Base-by-base conservation (phyloP, 1,140 invertebrate species). In the Diachasma alloeum region DNA sequence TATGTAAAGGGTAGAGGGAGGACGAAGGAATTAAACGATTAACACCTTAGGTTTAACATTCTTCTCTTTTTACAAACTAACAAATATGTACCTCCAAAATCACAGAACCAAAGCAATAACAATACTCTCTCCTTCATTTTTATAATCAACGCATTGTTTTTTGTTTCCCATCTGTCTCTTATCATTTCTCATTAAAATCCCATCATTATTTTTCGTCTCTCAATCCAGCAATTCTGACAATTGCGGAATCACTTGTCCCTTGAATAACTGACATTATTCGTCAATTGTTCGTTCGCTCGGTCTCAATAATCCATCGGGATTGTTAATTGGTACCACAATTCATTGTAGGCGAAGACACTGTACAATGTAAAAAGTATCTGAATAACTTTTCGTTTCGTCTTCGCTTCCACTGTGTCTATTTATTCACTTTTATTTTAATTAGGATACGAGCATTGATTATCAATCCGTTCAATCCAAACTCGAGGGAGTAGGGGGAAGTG, bases 101-200 rank as follows among this genome's bases (percentile, higher is more conserved):
- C 87, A 88, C 87, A 88, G 86, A 89, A 90, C 86, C 87, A 89
- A 89, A 89, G 84, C 84, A 83, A 87, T 85, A 88, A 88, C 85
- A 87, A 89, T 86, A 84, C 83, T 87, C 85, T 84, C 17, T 69
- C 24, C 42, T 74, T 72, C 36, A 31, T 75, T 56, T 69, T 75
- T 26, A 44, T 44, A 19, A 44, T 22, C 36, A 13, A 24, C 22
- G 22, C 15, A 48, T 31, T 59, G 31, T 31, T 31, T 31, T 31
- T 31, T 31, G 6, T n/a, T 72, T 48, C 53, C 46, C n/a, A 53
- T 72, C 26, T 22, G 56, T 63, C 39, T 44, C 24, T 59, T 66
- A 19, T 26, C 0, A 31, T 66, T 66, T 66, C 31, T 26, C 22
- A 36, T 66, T 26, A 19, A 19, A 6, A 31, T 19, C 19, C 24